A percentile compares a stretch with the other conserved stretches of the same genome.
Conservation (phyloP, 2,797 vertebrate species). For the Muscicapa striata region DNA sequence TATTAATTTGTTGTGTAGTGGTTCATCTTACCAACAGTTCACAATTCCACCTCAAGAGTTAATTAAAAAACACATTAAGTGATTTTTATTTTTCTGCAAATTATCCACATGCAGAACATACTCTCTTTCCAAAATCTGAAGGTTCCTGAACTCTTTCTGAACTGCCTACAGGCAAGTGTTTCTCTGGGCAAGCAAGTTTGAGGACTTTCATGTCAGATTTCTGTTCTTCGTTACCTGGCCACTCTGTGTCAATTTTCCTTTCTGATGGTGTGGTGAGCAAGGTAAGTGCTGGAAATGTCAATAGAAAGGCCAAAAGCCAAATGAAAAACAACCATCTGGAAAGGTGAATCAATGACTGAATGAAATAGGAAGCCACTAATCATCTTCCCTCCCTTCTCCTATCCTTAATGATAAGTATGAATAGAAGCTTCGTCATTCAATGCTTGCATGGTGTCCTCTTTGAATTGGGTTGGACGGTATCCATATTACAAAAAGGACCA, state of each 20-base stretch:
- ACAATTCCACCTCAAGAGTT: background rate
- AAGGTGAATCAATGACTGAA: background rate
- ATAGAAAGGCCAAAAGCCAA: background rate
- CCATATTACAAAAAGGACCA: conserved; percentile 31
- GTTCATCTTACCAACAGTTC: background rate
- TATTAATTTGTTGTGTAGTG: background rate
- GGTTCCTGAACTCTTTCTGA: background rate
- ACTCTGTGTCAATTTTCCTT: background rate
- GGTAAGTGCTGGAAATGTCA: background rate
- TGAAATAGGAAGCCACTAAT: conserved; percentile 38
- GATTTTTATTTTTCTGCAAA: conserved; percentile 4
- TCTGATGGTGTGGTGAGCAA: background rate
- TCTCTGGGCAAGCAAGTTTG: background rate
- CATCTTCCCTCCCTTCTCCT: background rate
- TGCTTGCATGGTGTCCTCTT: conserved; percentile 28
- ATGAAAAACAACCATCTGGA: conserved; percentile 11
- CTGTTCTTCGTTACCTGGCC: background rate
- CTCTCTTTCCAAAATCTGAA: background rate
- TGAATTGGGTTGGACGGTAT: conserved; percentile 5
- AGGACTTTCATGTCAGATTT: background rate
- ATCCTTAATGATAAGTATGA: conserved; percentile 41
- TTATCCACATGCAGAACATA: background rate
- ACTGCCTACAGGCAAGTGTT: background rate
- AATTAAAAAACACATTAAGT: background rate
- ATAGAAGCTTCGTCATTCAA: conserved; percentile 16